A percentile compares a stretch with the other conserved stretches of the same genome.
phyloP scores from a whole-genome alignment of 2,888 invertebrate genomes.

The Leucoma salicis region DNA sequence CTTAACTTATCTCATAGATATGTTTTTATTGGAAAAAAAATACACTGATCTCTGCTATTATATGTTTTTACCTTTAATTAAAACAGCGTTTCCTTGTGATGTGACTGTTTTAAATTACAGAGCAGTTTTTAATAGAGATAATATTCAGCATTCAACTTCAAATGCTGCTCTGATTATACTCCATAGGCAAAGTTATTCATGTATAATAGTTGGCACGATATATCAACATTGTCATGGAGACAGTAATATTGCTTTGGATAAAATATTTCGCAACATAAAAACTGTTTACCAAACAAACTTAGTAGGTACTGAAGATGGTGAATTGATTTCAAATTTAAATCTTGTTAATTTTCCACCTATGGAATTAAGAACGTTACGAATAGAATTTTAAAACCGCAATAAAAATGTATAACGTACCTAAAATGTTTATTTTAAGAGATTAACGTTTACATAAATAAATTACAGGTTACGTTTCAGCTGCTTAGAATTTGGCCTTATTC shows the following conservation, averaged over 20 bases:
- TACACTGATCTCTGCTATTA: conserved; percentile 47
- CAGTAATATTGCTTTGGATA: conserved; percentile 46
- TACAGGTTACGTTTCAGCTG: no score
- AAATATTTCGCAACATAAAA: conserved; percentile 52
- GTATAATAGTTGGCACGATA: conserved; percentile 40
- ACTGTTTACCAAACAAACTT: conserved; percentile 60
- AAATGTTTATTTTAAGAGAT: no score
- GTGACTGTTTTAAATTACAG: conserved; percentile 60
- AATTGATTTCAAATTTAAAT: conserved; percentile 40
- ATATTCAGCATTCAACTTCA: conserved; percentile 31
- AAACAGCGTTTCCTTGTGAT: conserved; percentile 65
- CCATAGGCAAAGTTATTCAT: conserved; percentile 58
- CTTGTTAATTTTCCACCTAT: conserved; percentile 56
- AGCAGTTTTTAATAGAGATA: conserved; percentile 37
- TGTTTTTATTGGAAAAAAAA: conserved; percentile 55
- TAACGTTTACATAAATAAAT: no score
- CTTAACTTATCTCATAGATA: conserved; percentile 52
- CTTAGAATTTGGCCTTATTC: no score
- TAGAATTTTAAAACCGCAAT: conserved; percentile 45
- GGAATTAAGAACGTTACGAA: conserved; percentile 57
- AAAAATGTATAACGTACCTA: no score
- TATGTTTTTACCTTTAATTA: conserved; percentile 58
- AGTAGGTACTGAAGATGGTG: conserved; percentile 58
- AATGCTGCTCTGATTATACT: conserved; percentile 54
- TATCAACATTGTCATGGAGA: conserved; percentile 50